phyloP scores from a whole-genome alignment of 1,140 invertebrate species.

The Argopecten irradians region DNA sequence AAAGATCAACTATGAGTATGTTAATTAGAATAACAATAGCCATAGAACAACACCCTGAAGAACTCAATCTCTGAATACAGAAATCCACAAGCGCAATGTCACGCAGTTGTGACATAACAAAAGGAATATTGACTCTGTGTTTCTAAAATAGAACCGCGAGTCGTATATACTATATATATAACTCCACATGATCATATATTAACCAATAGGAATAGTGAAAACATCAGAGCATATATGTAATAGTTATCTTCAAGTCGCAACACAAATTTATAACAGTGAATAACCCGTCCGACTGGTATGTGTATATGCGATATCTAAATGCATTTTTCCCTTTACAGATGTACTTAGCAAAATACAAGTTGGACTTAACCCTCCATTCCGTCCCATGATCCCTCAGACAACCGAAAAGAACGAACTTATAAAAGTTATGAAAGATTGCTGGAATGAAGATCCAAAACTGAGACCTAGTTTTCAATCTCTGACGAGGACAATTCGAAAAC shows the following conservation, averaged over 20 bases:
- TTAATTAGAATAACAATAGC: too few relatives aligned
- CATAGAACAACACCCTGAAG: too few relatives aligned
- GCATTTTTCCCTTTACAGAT: constrained; percentile 34
- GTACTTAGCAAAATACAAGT: constrained; percentile 37
- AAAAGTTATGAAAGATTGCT: constrained; percentile 69
- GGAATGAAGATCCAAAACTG: constrained; percentile 71
- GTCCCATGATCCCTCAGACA: constrained; percentile 49
- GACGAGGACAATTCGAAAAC: constrained; percentile 53
- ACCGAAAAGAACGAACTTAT: constrained; percentile 38
- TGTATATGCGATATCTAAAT: background rate
- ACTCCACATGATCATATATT: too few relatives aligned
- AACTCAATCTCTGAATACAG: too few relatives aligned
- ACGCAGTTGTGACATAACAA: too few relatives aligned
- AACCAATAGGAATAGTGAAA: too few relatives aligned
- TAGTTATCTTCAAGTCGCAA: background rate
- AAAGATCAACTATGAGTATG: too few relatives aligned
- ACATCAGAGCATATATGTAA: too few relatives aligned
- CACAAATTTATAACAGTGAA: background rate
- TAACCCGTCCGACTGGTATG: background rate
- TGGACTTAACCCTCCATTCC: constrained; percentile 44
- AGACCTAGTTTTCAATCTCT: constrained; percentile 70
- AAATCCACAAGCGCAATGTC: too few relatives aligned
- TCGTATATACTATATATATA: too few relatives aligned
- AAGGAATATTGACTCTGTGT: too few relatives aligned
- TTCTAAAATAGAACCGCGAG: too few relatives aligned